phyloP scores from a whole-genome alignment of 2,797 vertebrate species.

The Rhabdomys pumilio region DNA sequence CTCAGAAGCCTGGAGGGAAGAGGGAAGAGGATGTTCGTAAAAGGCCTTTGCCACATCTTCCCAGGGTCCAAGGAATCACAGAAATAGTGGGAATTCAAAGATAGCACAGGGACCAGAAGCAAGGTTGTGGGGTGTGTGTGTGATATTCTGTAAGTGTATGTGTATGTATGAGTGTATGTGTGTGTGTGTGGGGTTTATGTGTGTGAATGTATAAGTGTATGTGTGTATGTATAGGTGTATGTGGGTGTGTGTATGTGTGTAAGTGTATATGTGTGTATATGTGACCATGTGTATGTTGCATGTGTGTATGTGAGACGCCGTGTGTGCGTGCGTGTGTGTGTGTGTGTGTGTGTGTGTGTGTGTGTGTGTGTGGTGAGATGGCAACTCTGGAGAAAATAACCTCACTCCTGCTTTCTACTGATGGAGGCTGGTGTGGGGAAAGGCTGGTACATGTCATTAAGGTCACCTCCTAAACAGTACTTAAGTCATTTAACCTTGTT shows the following conservation, averaged over 20 bases:
- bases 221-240: background rate
- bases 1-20: background rate
- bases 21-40: background rate
- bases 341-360: background rate
- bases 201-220: too few species aligned
- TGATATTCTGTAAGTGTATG: background rate
- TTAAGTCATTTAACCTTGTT: background rate
- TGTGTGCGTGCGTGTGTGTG: background rate
- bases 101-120: background rate
- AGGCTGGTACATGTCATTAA: background rate
- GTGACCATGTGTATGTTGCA: background rate
- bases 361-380: background rate
- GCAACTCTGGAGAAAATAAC: background rate
- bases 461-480: background rate
- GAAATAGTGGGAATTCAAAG: conserved; percentile 25
- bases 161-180: background rate
- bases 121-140: too few species aligned
- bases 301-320: background rate
- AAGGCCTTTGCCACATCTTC: background rate
- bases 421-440: background rate
- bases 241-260: background rate
- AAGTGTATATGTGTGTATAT: background rate
- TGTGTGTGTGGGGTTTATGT: too few species aligned
- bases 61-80: background rate
- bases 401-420: background rate